Evolutionary conservation across 2,888 invertebrate species (phyloP), one percentile per base, ranked within the genome.

Genomic region (Morpho deidamia): DNA sequence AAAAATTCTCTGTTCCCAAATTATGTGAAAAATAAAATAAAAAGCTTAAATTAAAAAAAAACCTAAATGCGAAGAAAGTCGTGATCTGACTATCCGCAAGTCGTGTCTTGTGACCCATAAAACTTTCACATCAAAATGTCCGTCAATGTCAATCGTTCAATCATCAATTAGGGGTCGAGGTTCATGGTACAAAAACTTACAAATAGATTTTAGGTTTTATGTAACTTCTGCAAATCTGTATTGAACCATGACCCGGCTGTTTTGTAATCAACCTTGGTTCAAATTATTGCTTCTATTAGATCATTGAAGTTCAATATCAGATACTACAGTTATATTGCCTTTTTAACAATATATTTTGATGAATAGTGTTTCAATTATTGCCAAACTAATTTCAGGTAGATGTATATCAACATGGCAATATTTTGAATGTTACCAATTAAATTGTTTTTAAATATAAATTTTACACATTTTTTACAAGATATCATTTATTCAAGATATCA

Each of bases 261-360:
- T 71, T 81, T 61, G 72, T 71, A 81, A 83, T 53, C 58, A 75
- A 62, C 76, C 77, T 65, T 71, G 77, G 56, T 68, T 62, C 62
- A 62, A 64, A 71, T 73, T 56, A 64, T 62, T 58, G 51, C 56
- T 62, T 67, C 34, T 43, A 51, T 11, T 8, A 37, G 8, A 40
- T 11, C 11, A 12, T 50, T 71, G 73, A 81, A 82, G 81, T 80
- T 82, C 82, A 82, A 79, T 76, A 76, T 69, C 73, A 59, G 57
- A 44, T 7, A 23, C 23, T 23, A 23, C 23, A 23, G 5, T 23
- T 23, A 23, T 23, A 23, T 5, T 23, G 23, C 23, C 23, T 23
- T 23, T 23, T 23, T 5, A 23, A 23, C 23, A 23, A 23, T 23
- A 23, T 23, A 23, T 23, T 23, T 23, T 5, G 23, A 23, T 23